These are phyloP conservation scores for Cliona cf. orientalis DNA, from an alignment of 37 sponge, comb jelly and placozoan species.

Conservation along the genomic window DNA sequence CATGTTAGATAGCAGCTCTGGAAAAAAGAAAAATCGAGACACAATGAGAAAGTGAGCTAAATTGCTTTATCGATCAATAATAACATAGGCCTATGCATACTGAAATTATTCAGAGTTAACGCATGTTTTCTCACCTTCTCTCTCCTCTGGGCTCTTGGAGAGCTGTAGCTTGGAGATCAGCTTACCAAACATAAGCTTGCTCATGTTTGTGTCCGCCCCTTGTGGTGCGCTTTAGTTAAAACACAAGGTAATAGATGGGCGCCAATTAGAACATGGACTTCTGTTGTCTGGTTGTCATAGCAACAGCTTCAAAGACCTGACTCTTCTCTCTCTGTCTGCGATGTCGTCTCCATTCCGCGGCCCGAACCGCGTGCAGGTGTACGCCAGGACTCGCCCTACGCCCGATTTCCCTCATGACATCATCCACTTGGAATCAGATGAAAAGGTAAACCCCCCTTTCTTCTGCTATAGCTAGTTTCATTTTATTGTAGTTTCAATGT, in stretches of 20 bases:
- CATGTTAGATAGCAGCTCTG: slow-evolving; percentile 13
- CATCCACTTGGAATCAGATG: slow-evolving; percentile 68
- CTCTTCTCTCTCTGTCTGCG: no score
- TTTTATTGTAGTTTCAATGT: no score
- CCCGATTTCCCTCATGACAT: slow-evolving; percentile 80
- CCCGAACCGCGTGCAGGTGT: slow-evolving; percentile 55
- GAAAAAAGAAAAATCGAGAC: not conserved
- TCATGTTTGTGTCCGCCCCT: no score
- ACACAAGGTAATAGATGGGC: no score
- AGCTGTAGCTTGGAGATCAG: slow-evolving; percentile 41
- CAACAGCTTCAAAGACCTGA: not conserved
- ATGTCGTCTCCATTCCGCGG: not conserved
- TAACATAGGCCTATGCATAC: not conserved
- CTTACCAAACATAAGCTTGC: slow-evolving; percentile 37
- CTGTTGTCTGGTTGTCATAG: not conserved
- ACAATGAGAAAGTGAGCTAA: no score
- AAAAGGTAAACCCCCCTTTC: no score
- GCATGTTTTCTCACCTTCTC: slow-evolving; percentile 38
- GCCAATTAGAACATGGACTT: no score
- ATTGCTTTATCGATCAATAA: no score
- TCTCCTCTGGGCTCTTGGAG: slow-evolving; percentile 41
- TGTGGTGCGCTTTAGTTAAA: slow-evolving; percentile 3
- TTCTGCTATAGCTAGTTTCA: no score
- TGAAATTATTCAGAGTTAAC: no score
- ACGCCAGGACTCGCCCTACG: slow-evolving; percentile 86